Evolutionary conservation across 2,797 vertebrate genomes (phyloP).

Genomic region (Anisognathus igniventris): DNA sequence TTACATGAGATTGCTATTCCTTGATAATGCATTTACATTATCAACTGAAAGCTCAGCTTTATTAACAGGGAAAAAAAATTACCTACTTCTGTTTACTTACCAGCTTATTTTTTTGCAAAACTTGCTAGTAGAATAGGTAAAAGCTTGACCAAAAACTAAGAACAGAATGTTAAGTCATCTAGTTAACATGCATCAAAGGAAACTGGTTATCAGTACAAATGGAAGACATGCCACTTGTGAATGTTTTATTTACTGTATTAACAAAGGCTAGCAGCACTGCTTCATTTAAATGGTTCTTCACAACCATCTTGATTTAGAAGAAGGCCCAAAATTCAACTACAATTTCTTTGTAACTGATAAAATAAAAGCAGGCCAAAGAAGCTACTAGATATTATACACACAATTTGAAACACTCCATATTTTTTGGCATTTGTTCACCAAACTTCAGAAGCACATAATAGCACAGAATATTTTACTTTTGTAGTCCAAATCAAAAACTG

Average conservation of each 20-base stretch:
- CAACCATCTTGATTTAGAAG: not conserved
- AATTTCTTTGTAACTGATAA: not conserved
- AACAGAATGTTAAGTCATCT: not conserved
- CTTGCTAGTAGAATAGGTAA: not conserved
- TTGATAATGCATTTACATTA: not conserved
- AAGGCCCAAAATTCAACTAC: not conserved
- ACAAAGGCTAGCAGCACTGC: not conserved
- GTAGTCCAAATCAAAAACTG: not conserved
- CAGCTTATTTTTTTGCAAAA: not conserved
- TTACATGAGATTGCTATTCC: not conserved
- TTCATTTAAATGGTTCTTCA: not conserved
- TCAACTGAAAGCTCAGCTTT: not conserved
- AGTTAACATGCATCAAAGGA: not conserved
- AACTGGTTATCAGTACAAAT: not conserved
- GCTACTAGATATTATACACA: not conserved
- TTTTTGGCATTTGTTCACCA: not conserved
- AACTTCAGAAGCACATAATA: not conserved
- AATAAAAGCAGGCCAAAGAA: not conserved
- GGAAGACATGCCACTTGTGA: not conserved
- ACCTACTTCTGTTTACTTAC: not conserved
- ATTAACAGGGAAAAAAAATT: not conserved
- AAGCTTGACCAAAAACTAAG: not conserved
- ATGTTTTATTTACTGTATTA: not conserved
- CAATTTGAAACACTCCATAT: not conserved
- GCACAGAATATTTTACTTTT: not conserved